phyloP scores from a whole-genome alignment of 2,797 vertebrate genomes.

The Australoheros facetus region DNA sequence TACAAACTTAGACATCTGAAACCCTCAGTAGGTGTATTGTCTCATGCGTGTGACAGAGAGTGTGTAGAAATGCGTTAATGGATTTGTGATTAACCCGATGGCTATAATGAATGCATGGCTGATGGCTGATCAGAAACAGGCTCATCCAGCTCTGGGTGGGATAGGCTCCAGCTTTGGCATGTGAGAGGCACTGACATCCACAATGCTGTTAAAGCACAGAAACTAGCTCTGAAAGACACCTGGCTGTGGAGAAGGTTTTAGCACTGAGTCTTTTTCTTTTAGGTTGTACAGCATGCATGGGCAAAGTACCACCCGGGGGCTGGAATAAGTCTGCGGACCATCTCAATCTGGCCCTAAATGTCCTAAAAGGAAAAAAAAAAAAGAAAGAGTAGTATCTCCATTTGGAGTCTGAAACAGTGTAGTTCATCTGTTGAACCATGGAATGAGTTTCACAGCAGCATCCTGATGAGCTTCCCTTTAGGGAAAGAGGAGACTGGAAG shows the following conservation, averaged over 20 bases:
- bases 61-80: constrained; percentile 2
- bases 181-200: background rate
- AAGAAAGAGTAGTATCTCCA: too few relatives aligned
- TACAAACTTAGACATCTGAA: background rate
- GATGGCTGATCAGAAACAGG: constrained; percentile 18
- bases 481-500: too few relatives aligned
- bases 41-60: background rate
- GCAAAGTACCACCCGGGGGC: background rate
- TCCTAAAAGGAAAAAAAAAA: background rate
- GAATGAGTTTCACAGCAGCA: too few relatives aligned
- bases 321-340: background rate
- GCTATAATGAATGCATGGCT: background rate
- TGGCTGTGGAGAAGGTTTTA: rapidly evolving
- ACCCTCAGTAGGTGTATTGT: background rate
- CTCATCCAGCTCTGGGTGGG: constrained; percentile 20
- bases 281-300: background rate
- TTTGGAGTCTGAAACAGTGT: too few relatives aligned
- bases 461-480: too few relatives aligned
- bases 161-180: background rate
- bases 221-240: background rate
- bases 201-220: background rate
- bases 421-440: too few relatives aligned
- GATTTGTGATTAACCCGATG: background rate
- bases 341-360: background rate
- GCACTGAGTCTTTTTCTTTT: background rate